Percentiles rank a stretch among this genome's conserved stretches.
Evolutionary conservation across 1,140 invertebrate genomes (phyloP).

Genomic region (Platyscapa corneri): DNA sequence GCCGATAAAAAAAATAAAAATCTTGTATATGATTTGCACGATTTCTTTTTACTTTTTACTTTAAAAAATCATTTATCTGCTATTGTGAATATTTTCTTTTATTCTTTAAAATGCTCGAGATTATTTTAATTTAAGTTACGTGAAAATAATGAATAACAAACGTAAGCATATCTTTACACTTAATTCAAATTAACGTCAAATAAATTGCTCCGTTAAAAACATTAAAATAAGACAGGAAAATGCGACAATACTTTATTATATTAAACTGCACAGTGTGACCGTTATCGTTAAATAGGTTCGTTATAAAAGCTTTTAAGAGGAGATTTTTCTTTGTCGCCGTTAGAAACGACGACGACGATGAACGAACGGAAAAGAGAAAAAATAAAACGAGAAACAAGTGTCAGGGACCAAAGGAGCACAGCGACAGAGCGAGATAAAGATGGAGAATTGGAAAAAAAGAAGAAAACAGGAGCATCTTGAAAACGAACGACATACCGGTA

Average conservation of each 20-base stretch:
- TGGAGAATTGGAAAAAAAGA: slow-evolving; percentile 33
- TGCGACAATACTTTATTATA: slow-evolving; percentile 40
- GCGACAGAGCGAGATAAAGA: slow-evolving; percentile 47
- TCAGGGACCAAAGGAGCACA: slow-evolving; percentile 38
- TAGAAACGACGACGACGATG: slow-evolving; percentile 8
- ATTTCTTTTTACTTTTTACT: no score
- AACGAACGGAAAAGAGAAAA: slow-evolving; percentile 19
- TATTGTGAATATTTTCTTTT: no score
- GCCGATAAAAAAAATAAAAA: no score
- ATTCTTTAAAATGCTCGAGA: no score
- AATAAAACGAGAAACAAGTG: slow-evolving; percentile 25
- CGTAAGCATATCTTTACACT: no score
- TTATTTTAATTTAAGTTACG: no score
- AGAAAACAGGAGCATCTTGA: slow-evolving; percentile 33
- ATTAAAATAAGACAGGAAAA: not conserved
- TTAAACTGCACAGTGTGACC: not conserved
- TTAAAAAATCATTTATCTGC: no score
- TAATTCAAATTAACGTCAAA: not conserved
- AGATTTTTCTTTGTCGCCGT: slow-evolving; percentile 53
- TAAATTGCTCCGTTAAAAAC: not conserved
- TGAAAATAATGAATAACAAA: not conserved
- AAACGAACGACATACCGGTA: slow-evolving; percentile 53
- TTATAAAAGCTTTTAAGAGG: slow-evolving; percentile 50
- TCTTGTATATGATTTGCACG: no score
- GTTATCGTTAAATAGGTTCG: slow-evolving; percentile 49